Evolutionary conservation across 2,888 invertebrate genomes (phyloP), one percentile per base, ranked within the genome.

Genomic region (Prostheceraeus crozeri): DNA sequence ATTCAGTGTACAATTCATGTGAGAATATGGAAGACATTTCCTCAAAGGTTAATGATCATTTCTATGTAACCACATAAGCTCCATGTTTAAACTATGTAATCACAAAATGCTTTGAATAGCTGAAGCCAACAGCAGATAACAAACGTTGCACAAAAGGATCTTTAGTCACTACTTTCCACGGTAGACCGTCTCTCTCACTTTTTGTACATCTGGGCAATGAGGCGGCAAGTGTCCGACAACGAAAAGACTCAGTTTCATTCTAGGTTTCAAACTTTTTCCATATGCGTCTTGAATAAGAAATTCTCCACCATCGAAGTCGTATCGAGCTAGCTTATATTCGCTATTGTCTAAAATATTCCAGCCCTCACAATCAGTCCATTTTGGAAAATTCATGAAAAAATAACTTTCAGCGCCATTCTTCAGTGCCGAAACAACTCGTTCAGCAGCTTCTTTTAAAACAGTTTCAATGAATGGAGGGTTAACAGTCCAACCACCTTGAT

Each of bases 251-350:
- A 35, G 33, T 59, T 35, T 58, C 58, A 33, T 59, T 35, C 25
- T 25, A 11, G 59, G 59, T 14, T 30, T 8, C 10, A 59, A 60
- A 2, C 19, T 23, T 11, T 21, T 35, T 23, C 59, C 59, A 27
- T 59, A 59, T 31, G 59, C 59, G 59, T 59, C 59, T 36, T 59
- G 59, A 14, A 61, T 33, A 25, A 61, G 14, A 31, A 59, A 59
- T 3, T 55, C 52, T 23, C 59, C 59, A 1, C n/a, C 11, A n/a
- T 21, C 10, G n/a, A 28, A 58, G 36, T 59, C 33, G 33, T 35
- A 59, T 21, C 21, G 4, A 11, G 27, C 52, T 3, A 60, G 36
- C n/a, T 60, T 35, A 30, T 19, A 36, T 25, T 6, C 35, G 11
- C 25, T 35, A 14, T 31, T 4, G 19, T 59, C 19, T n/a, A 59